phyloP scores from a whole-genome alignment of 2,113 vertebrate species.

The Callopanchax toddi region DNA sequence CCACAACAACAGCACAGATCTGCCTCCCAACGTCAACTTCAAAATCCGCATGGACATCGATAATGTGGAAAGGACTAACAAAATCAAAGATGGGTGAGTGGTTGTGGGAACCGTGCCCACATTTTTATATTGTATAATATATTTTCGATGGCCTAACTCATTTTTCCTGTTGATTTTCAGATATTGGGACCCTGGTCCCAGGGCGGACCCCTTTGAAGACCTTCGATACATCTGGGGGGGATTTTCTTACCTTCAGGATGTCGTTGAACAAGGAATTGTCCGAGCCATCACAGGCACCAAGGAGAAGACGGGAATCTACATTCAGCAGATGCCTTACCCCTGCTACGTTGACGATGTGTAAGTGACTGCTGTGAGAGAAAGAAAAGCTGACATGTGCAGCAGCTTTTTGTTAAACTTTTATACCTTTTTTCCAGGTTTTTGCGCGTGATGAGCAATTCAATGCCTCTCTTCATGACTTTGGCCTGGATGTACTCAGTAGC shows the following conservation, averaged over 20 bases:
- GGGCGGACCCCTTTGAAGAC: constrained; percentile 97
- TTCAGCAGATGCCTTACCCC: constrained; percentile 99
- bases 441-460: constrained; percentile 94
- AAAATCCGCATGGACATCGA: constrained; percentile 99
- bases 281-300: constrained; percentile 87
- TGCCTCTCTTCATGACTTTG: constrained; percentile 98
- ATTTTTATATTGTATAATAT: no score
- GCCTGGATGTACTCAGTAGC: constrained; percentile 99
- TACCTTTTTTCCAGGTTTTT: constrained; percentile 82
- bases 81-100: constrained; percentile 94
- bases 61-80: constrained; percentile 97
- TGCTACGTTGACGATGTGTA: constrained; percentile 98
- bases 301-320: constrained; percentile 90
- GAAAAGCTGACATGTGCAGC: not conserved
- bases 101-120: fast-evolving
- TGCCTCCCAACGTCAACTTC: constrained; percentile 92
- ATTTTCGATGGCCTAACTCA: no score
- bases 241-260: constrained; percentile 94
- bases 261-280: constrained; percentile 94
- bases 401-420: not conserved
- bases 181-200: constrained; percentile 98
- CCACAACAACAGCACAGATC: constrained; percentile 74
- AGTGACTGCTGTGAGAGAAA: constrained; percentile 44
- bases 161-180: constrained; percentile 65
- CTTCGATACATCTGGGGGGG: constrained; percentile 97